phyloP scores from a whole-genome alignment of 2,888 invertebrate genomes.

The Erebia aethiops region DNA sequence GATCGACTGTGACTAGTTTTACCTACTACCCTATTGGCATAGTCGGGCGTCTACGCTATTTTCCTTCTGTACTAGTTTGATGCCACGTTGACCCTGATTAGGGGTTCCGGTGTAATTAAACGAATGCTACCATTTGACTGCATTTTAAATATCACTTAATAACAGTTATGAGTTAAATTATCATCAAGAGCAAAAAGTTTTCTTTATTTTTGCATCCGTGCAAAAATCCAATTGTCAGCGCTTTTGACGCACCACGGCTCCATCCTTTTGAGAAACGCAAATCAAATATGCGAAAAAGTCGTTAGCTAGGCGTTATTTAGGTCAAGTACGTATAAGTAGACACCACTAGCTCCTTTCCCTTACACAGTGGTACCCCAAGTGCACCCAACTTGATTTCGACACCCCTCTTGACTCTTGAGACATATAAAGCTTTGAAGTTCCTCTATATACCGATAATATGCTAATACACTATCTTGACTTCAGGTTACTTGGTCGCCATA shows the following conservation, averaged over 20 bases:
- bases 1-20: too few species aligned
- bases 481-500: constrained; percentile 11
- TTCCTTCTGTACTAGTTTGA: too few species aligned
- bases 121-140: too few species aligned
- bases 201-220: neutral
- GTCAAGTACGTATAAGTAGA: neutral
- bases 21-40: too few species aligned
- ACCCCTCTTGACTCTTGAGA: constrained; percentile 14
- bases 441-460: constrained; percentile 13
- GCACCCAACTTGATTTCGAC: neutral
- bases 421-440: constrained; percentile 22
- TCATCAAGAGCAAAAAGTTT: too few species aligned
- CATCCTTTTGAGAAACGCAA: neutral
- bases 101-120: too few species aligned
- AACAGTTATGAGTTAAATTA: too few species aligned
- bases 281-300: neutral
- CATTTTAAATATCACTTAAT: too few species aligned
- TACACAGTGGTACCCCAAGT: neutral
- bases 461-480: constrained; percentile 11
- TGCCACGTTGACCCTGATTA: too few species aligned
- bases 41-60: too few species aligned
- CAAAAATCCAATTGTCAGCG: neutral
- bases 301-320: neutral
- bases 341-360: neutral
- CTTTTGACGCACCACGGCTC: neutral